Percentiles rank a stretch among this genome's conserved stretches.
phyloP scores from a whole-genome alignment of 2,888 invertebrate species.

The Ypsolopha sequella region DNA sequence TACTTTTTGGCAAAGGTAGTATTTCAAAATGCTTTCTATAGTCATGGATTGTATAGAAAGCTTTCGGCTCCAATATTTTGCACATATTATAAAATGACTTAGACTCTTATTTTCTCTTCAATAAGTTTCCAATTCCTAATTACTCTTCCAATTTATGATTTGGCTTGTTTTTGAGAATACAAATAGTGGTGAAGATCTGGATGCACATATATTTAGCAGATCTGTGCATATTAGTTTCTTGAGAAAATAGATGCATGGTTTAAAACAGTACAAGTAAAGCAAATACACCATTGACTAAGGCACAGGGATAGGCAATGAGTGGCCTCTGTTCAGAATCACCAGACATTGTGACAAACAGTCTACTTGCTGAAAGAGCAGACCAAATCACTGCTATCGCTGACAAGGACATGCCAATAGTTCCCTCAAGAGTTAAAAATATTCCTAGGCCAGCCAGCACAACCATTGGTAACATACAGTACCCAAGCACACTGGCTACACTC shows the following conservation, averaged over 20 bases:
- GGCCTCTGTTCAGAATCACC: constrained; percentile 88
- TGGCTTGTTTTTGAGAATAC: no score
- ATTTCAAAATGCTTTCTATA: no score
- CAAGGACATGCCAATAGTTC: constrained; percentile 74
- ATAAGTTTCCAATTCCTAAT: no score
- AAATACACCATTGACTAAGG: constrained; percentile 93
- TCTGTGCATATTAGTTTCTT: no score
- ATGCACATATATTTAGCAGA: no score
- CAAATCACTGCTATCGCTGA: constrained; percentile 82
- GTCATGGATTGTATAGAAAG: no score
- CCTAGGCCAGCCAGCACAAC: constrained; percentile 86
- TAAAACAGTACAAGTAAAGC: constrained; percentile 92
- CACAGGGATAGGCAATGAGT: constrained; percentile 93
- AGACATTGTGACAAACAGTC: constrained; percentile 92
- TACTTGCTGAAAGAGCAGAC: constrained; percentile 93
- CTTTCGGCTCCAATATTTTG: no score
- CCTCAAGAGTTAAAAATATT: constrained; percentile 83
- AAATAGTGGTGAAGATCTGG: no score
- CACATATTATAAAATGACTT: no score
- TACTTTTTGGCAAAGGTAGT: no score
- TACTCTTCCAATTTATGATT: no score
- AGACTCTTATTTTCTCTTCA: no score
- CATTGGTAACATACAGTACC: constrained; percentile 94
- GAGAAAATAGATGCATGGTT: constrained; percentile 15
- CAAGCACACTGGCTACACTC: constrained; percentile 88